Percentiles rank a stretch among this genome's conserved stretches.
phyloP scores from a whole-genome alignment of 2,113 vertebrate genomes.

The Albula goreensis region DNA sequence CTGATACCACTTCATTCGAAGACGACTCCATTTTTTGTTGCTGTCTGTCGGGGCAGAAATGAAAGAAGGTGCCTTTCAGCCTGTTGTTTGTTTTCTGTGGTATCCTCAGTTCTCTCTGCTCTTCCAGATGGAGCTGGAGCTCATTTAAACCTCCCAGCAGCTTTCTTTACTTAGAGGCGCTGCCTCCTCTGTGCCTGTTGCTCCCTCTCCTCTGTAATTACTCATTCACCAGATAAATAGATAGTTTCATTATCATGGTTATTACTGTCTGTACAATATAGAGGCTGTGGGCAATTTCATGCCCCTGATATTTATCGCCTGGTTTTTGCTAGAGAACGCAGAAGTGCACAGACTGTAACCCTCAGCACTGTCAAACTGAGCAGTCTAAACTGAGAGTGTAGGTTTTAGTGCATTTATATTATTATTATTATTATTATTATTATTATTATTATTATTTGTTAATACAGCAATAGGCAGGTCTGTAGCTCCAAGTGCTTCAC shows the following conservation, averaged over 20 bases:
- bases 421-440: too few species aligned
- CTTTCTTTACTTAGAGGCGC: constrained; percentile 30
- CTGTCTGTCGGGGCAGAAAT: not conserved
- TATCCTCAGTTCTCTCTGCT: constrained; percentile 7
- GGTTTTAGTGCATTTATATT: not conserved
- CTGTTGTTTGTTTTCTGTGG: constrained; percentile 27
- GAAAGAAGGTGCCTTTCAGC: not conserved
- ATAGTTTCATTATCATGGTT: constrained; percentile 43
- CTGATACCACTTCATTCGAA: not conserved
- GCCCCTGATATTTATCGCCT: constrained; percentile 37
- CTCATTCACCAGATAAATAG: constrained; percentile 47
- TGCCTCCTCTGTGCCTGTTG: constrained; percentile 29
- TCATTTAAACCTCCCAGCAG: constrained; percentile 29
- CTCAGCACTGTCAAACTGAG: too few species aligned
- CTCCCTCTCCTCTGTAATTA: constrained; percentile 42
- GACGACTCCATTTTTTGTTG: not conserved
- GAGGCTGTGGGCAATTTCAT: constrained; percentile 41
- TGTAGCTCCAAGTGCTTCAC: too few species aligned
- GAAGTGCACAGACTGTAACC: not conserved
- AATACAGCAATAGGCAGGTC: too few species aligned
- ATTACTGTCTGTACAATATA: constrained; percentile 34
- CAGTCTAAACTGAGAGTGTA: not conserved
- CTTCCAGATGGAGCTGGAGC: constrained; percentile 42
- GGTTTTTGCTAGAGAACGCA: not conserved
- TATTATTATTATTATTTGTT: too few species aligned